These are phyloP conservation scores for Lineus longissimus DNA, from an alignment of 1,140 invertebrate species.

Conservation along the genomic window DNA sequence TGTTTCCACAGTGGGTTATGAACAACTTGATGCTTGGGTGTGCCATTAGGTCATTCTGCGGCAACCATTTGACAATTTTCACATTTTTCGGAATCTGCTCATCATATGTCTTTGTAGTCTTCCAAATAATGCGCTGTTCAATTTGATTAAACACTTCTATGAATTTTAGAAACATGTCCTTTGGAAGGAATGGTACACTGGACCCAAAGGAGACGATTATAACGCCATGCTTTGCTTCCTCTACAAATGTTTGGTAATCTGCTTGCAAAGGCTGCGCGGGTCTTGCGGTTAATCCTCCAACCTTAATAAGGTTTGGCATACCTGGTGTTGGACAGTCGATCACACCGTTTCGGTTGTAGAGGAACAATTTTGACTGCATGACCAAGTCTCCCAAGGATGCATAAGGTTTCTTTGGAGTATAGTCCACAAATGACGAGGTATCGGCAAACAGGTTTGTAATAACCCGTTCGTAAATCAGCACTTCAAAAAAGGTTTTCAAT, in stretches of 20 bases:
- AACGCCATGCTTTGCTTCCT: not conserved
- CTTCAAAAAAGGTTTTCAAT: not conserved
- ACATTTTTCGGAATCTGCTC: slow-evolving; percentile 59
- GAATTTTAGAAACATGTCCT: not conserved
- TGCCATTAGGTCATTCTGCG: slow-evolving; percentile 56
- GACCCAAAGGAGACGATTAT: slow-evolving; percentile 1
- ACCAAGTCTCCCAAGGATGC: not conserved
- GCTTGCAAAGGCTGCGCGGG: not conserved
- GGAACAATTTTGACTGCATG: not conserved
- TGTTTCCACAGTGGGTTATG: slow-evolving; percentile 36
- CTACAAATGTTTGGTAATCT: not conserved
- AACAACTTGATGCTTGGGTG: slow-evolving; percentile 28
- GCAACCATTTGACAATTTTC: slow-evolving; percentile 65
- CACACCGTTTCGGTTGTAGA: not conserved
- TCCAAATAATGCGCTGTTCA: not conserved
- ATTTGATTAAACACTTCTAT: not conserved
- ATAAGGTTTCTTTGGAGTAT: not conserved
- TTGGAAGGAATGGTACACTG: not conserved
- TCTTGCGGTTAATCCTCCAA: not conserved
- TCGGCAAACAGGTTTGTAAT: not conserved
- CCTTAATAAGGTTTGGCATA: not conserved
- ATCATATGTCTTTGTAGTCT: not conserved
- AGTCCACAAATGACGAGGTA: not conserved
- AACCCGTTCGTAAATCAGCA: not conserved
- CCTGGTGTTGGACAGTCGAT: not conserved